Percentiles rank a stretch among this genome's conserved stretches.
Conservation (phyloP, 1,140 invertebrate genomes). For the Centruroides vittatus region DNA sequence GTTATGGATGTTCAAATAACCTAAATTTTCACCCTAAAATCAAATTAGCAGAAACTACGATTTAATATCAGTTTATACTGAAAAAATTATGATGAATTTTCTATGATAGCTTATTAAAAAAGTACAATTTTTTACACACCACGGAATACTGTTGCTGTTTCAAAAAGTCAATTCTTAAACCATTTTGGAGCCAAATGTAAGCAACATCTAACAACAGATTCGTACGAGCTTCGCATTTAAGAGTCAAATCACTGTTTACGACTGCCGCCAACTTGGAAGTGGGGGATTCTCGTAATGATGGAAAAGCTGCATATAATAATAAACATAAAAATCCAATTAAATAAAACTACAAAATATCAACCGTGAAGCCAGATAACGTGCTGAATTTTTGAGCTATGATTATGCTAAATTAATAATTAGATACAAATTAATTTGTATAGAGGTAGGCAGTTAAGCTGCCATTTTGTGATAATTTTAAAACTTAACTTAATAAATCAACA, state of each 20-base stretch:
- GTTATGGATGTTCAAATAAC: constrained; percentile 61
- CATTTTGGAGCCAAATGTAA: constrained; percentile 82
- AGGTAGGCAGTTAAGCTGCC: too few relatives aligned
- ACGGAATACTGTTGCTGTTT: constrained; percentile 21
- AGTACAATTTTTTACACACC: constrained; percentile 27
- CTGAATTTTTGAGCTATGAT: too few relatives aligned
- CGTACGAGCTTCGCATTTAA: constrained; percentile 63
- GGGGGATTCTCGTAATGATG: constrained; percentile 50
- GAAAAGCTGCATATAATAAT: constrained; percentile 32
- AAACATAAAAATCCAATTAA: too few relatives aligned
- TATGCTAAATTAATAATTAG: too few relatives aligned
- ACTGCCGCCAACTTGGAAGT: constrained; percentile 45
- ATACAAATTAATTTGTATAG: too few relatives aligned
- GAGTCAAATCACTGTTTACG: constrained; percentile 50
- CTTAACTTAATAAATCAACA: too few relatives aligned
- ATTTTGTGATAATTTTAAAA: too few relatives aligned
- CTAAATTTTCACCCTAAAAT: constrained; percentile 25
- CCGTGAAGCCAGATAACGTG: too few relatives aligned
- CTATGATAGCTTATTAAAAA: constrained; percentile 11
- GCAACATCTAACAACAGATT: constrained; percentile 72
- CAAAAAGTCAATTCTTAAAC: constrained; percentile 51
- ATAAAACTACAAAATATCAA: too few relatives aligned
- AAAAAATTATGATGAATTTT: constrained; percentile 9
- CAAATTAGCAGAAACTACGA: neutral
- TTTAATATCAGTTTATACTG: neutral